These are phyloP conservation scores for Atlantisia rogersi DNA, from an alignment of 2,113 vertebrate species.

Conservation along the genomic window DNA sequence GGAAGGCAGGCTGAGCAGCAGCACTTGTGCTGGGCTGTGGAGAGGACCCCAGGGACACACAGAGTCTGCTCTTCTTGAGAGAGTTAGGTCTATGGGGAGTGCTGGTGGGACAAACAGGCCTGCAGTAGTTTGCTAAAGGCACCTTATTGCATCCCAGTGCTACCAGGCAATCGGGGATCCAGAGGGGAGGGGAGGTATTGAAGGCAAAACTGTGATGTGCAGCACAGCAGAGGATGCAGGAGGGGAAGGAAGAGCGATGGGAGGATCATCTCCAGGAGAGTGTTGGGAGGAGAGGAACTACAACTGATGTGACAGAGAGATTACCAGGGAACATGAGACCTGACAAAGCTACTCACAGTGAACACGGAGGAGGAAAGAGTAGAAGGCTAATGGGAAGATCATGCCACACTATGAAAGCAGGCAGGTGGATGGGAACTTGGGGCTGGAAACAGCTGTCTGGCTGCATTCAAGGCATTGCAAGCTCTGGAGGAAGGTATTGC, in stretches of 20 bases:
- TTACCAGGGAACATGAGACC: neutral
- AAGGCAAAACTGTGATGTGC: neutral
- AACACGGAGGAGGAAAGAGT: neutral
- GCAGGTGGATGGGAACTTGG: neutral
- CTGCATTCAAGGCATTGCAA: neutral
- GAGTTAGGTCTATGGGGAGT: fast-evolving
- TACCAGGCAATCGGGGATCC: fast-evolving
- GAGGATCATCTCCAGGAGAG: neutral
- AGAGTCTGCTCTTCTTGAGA: neutral
- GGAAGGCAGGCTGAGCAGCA: neutral
- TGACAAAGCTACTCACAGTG: constrained; percentile 14
- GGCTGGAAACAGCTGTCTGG: neutral
- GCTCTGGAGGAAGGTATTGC: neutral
- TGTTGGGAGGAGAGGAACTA: neutral
- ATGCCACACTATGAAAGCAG: neutral
- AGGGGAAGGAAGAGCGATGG: neutral
- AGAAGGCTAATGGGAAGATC: neutral
- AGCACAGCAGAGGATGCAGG: fast-evolving
- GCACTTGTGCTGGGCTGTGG: neutral
- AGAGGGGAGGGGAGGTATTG: neutral
- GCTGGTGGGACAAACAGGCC: neutral
- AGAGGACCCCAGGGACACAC: neutral
- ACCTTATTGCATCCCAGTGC: neutral
- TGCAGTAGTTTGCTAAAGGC: neutral
- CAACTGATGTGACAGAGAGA: neutral